Evolutionary conservation across 2,888 invertebrate species (phyloP), one percentile per base, ranked within the genome.

Genomic region (Elmis aenea): DNA sequence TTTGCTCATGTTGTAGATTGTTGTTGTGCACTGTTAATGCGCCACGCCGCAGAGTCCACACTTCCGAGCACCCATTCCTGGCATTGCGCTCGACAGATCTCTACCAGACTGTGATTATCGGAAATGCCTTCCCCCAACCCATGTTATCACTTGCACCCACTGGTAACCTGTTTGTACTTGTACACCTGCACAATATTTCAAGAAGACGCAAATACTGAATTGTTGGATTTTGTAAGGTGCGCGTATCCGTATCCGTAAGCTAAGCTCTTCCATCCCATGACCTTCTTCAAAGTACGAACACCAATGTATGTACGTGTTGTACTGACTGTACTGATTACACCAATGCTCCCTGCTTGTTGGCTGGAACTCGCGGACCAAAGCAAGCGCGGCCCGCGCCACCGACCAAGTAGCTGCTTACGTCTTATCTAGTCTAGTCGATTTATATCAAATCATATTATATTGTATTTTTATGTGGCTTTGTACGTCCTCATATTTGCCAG

Each of bases 61-160:
- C 53, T 51, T 54, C 52, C 49, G 51, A 55, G 54, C 56, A 58
- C 55, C 53, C 45, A 44, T 43, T 54, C 55, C 55, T 55, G 54
- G 54, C 55, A 52, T 58, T 57, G 60, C 61, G 58, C 59, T 62
- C 58, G 61, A 57, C 58, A 57, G 57, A 59, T 57, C 55, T 58
- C 61, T 59, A 69, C 69, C 68, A 68, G 68, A 67, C 70, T 70
- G 70, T 70, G 70, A 70, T 70, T 64, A 64, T 65, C 62, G 66
- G 66, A 69, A 67, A 67, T 69, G 68, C 69, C 69, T 69, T 69
- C 62, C 66, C 65, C 60, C 55, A 56, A 52, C 49, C 58, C 34
- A 36, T 38, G 42, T 42, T 42, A 42, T 42, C 42, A 38, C 42
- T 35, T 51, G 53, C 54, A 52, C 57, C 46, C 52, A 33, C 38